These are phyloP conservation scores for Paracanthobrama guichenoti DNA, from an alignment of 2,113 vertebrate genomes.

Conservation along the genomic window DNA sequence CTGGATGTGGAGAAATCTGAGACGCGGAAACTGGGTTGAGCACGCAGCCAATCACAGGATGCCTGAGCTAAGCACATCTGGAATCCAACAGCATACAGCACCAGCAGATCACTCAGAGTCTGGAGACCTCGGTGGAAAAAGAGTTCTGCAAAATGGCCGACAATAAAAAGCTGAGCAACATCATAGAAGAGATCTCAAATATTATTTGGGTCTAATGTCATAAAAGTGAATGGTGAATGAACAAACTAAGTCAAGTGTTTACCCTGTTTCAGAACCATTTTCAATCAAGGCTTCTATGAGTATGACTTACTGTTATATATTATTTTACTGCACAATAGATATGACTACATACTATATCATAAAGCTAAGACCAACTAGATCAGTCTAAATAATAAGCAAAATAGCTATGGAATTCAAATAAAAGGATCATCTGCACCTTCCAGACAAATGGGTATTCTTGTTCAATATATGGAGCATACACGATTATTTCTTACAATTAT, in stretches of 20 bases:
- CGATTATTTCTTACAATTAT: no score
- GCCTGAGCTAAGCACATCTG: slow-evolving; percentile 63
- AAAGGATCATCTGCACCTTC: neutral
- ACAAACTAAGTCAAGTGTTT: neutral
- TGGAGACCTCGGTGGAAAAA: slow-evolving; percentile 61
- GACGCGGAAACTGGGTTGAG: slow-evolving; percentile 54
- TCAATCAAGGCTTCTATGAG: neutral
- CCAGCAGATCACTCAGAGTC: slow-evolving; percentile 50
- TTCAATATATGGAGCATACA: no score
- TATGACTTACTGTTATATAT: neutral
- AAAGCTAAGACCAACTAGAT: neutral
- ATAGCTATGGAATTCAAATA: neutral
- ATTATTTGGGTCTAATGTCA: neutral
- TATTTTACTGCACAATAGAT: neutral
- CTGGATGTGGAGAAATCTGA: slow-evolving; percentile 60
- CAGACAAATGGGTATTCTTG: no score
- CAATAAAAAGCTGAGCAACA: slow-evolving; percentile 38
- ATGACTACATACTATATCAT: neutral
- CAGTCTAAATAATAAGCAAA: neutral
- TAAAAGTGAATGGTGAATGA: neutral
- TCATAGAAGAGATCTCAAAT: neutral
- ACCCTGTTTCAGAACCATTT: neutral
- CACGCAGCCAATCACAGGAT: slow-evolving; percentile 54
- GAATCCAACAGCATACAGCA: slow-evolving; percentile 59
- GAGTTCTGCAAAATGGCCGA: slow-evolving; percentile 51